Percentiles rank a stretch among this genome's conserved stretches.
Evolutionary conservation across 2,797 vertebrate genomes (phyloP).

Genomic region (Allobates femoralis): DNA sequence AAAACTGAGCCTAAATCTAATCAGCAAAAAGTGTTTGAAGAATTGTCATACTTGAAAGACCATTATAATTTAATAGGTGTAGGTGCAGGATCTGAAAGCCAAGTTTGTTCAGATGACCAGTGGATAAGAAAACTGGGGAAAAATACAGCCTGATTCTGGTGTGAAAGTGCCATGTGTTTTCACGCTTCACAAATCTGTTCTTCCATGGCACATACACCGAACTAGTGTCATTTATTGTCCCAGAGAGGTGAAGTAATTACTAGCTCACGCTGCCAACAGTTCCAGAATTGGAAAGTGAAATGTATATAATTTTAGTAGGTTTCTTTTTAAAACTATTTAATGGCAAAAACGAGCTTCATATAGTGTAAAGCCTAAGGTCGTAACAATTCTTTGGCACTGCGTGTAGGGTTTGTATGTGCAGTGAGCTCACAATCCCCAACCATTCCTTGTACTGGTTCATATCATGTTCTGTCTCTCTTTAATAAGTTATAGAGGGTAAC

Average conservation of each 20-base stretch:
- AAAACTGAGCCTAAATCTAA: slow-evolving; percentile 44
- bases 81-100: slow-evolving; percentile 34
- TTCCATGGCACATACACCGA: neutral
- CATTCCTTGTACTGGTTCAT: too few species aligned
- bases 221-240: neutral
- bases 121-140: neutral
- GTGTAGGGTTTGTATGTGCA: too few species aligned
- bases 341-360: too few species aligned
- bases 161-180: neutral
- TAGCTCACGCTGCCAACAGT: neutral
- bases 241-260: too few species aligned
- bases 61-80: slow-evolving; percentile 48
- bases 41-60: slow-evolving; percentile 56
- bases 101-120: slow-evolving; percentile 31
- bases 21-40: slow-evolving; percentile 51
- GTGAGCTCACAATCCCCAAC: too few species aligned
- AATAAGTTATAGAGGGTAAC: too few species aligned
- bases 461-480: too few species aligned
- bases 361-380: too few species aligned
- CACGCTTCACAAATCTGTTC: neutral
- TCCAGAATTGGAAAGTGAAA: neutral
- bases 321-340: neutral
- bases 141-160: neutral
- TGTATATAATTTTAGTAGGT: neutral
- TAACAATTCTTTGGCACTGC: too few species aligned